phyloP scores from a whole-genome alignment of 2,797 vertebrate genomes.

The Acipenser ruthenus region DNA sequence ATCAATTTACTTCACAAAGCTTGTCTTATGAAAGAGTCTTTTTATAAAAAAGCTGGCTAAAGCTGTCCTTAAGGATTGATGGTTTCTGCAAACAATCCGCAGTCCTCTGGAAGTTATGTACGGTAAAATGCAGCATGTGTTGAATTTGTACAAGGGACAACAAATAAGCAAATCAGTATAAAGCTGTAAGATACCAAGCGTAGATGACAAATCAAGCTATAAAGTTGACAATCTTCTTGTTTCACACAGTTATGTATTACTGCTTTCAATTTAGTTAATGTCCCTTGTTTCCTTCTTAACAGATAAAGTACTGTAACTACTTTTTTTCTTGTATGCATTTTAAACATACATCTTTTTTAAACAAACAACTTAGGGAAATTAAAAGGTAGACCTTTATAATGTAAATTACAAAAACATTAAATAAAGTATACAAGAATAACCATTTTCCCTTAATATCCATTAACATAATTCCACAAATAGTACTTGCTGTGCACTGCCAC shows the following conservation, averaged over 20 bases:
- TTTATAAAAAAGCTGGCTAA: slow-evolving; percentile 53
- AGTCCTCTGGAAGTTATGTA: slow-evolving; percentile 45
- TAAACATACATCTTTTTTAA: too few relatives aligned
- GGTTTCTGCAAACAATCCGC: slow-evolving; percentile 57
- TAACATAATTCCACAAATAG: too few relatives aligned
- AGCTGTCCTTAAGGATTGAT: slow-evolving; percentile 59
- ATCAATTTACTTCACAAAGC: slow-evolving; percentile 56
- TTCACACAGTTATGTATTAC: slow-evolving; percentile 22
- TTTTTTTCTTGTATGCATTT: too few relatives aligned
- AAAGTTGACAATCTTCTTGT: slow-evolving; percentile 26
- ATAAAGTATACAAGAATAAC: too few relatives aligned
- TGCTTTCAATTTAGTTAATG: slow-evolving; percentile 23
- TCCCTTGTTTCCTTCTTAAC: slow-evolving; percentile 14
- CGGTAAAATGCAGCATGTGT: slow-evolving; percentile 32
- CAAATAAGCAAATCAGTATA: slow-evolving; percentile 42
- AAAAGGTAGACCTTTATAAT: too few relatives aligned
- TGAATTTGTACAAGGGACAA: slow-evolving; percentile 47
- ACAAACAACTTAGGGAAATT: too few relatives aligned
- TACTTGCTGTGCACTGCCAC: too few relatives aligned
- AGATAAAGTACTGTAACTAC: too few relatives aligned
- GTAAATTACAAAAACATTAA: too few relatives aligned
- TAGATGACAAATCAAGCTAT: slow-evolving; percentile 44
- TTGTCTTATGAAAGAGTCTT: slow-evolving; percentile 51
- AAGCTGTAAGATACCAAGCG: slow-evolving; percentile 53
- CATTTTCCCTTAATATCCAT: too few relatives aligned